Evolutionary conservation across 2,113 vertebrate species (phyloP), one percentile per base, ranked within the genome.

Genomic region (Suncus etruscus): DNA sequence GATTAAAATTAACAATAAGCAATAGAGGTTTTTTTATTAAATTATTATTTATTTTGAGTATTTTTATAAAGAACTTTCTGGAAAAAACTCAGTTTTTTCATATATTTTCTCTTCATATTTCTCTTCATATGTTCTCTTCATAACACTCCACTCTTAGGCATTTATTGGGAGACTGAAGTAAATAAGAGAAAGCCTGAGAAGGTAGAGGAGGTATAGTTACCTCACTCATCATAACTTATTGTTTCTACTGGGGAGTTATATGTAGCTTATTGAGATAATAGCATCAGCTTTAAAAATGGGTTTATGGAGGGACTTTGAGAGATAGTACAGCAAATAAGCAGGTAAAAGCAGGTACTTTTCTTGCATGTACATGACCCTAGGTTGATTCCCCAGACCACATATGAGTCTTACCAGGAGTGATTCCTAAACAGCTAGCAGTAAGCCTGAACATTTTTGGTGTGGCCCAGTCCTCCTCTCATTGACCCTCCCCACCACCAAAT

Each of bases 1-100:
- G n/a, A 83, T 76, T 51, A 83, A 86, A 72, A 61, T 80, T 8
- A 69, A 29, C 25, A 74, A 89, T 65, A 87, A 78, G 66, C 15
- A 82, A 65, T 22, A 89, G 27, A 24, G 24, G 70, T 51, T n/a
- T 65, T 72, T 39, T 54, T 76, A 32, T 89, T 5, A 54, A 83
- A 85, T 54, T 76, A 32, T 89, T 5, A 76, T 91, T 31, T 89
- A 87, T 24, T 84, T 1, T 73, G 16, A 81, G 11, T 54, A 11
- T 10, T 51, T 39, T 69, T 31, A 15, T 69, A n/a, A 15, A 15
- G 29, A 69, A 7, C 50, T 45, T 51, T 86, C 66, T 45, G 45
- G n/a, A 79, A 72, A 61, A 20, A 61, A 16, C 20, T 20, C 14
- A 16, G 58, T 61, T 61, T 6, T 61, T 14, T 14, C 22, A 20